A percentile compares a stretch with the other conserved stretches of the same genome.
Conservation (phyloP, 2,797 vertebrate genomes). For the Hemitrygon akajei region DNA sequence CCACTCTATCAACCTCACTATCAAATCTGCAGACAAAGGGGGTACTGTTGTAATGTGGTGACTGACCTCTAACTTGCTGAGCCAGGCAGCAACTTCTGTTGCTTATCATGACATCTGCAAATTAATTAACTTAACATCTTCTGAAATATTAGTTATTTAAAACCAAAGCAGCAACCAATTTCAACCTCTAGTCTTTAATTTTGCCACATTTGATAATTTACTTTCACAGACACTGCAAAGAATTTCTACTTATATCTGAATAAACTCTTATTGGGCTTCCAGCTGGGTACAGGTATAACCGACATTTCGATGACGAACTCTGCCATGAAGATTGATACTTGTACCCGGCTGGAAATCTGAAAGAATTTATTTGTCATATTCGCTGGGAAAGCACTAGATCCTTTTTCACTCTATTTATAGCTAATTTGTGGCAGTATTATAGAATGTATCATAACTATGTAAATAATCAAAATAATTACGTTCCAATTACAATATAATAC, state of each 20-base stretch:
- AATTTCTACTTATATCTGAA: not conserved
- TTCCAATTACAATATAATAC: not conserved
- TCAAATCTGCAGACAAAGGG: too few species aligned
- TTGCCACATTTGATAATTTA: not conserved
- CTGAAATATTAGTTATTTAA: not conserved
- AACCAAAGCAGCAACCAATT: not conserved
- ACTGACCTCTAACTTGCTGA: too few species aligned
- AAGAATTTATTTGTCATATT: too few species aligned
- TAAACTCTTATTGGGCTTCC: too few species aligned
- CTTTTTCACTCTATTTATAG: too few species aligned
- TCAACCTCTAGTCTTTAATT: not conserved
- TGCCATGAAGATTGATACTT: too few species aligned
- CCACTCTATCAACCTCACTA: too few species aligned
- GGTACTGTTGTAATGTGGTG: too few species aligned
- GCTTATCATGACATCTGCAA: not conserved
- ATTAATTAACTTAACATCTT: not conserved
- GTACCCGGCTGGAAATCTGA: too few species aligned
- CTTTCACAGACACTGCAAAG: not conserved
- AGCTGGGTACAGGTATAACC: too few species aligned
- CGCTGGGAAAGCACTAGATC: too few species aligned
- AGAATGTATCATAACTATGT: not conserved
- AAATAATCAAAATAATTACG: not conserved
- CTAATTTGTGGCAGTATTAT: not conserved
- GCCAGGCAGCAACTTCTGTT: not conserved
- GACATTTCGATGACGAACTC: too few species aligned